Evolutionary conservation across 2,888 invertebrate species (phyloP).

Genomic region (Caenorhabditis sp.): DNA sequence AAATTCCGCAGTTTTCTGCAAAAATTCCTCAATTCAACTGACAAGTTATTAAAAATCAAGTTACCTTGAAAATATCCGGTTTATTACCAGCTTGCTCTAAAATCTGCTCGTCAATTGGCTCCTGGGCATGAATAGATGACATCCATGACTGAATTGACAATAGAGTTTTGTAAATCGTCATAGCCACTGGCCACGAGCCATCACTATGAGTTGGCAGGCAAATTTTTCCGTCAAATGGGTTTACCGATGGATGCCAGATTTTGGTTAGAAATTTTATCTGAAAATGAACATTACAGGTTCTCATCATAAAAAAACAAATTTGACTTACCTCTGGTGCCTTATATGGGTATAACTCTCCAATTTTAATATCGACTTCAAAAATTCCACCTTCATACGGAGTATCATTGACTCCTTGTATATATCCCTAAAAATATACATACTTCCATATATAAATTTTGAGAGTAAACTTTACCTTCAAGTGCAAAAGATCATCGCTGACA

Average conservation of each 20-base stretch:
- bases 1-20: slow-evolving; percentile 27
- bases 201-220: neutral
- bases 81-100: slow-evolving; percentile 6
- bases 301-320: no score
- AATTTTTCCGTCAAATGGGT: slow-evolving; percentile 14
- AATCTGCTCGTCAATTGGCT: slow-evolving; percentile 27
- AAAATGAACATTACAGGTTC: neutral
- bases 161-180: slow-evolving; percentile 17
- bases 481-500: neutral
- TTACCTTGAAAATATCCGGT: neutral
- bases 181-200: slow-evolving; percentile 17
- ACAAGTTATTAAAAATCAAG: neutral
- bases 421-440: slow-evolving; percentile 8
- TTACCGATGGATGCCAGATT: slow-evolving; percentile 31
- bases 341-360: slow-evolving; percentile 9
- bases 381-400: slow-evolving; percentile 33
- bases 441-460: neutral
- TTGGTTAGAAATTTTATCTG: slow-evolving; percentile 32
- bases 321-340: slow-evolving; percentile 10
- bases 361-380: slow-evolving; percentile 24
- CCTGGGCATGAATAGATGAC: neutral
- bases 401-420: slow-evolving; percentile 11
- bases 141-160: slow-evolving; percentile 19
- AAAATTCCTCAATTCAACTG: neutral
- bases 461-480: neutral